phyloP scores from a whole-genome alignment of 2,113 vertebrate genomes.

The Tetrao urogallus region DNA sequence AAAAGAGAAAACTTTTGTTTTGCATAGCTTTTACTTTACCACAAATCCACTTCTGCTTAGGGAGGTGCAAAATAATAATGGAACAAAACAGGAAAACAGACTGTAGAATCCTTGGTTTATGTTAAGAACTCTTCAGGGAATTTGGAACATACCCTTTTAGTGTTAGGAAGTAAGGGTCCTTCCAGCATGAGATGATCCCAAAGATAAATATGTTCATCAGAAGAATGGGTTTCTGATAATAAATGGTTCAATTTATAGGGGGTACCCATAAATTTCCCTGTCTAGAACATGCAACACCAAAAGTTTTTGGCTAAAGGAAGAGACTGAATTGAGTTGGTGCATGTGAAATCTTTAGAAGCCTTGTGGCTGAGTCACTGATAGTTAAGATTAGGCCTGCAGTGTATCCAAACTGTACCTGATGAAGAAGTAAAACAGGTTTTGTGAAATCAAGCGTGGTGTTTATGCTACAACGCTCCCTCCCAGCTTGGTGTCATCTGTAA shows the following conservation, averaged over 20 bases:
- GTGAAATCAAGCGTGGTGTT: background rate
- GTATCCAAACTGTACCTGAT: background rate
- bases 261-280: background rate
- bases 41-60: background rate
- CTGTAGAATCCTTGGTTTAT: background rate
- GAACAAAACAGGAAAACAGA: background rate
- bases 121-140: background rate
- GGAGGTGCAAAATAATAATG: background rate
- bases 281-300: background rate
- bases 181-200: background rate
- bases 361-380: background rate
- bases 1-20: background rate
- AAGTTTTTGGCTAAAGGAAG: background rate
- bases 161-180: background rate
- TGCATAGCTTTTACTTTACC: background rate
- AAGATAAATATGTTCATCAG: background rate
- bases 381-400: background rate
- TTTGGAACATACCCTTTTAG: background rate
- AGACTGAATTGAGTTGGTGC: background rate
- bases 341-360: background rate
- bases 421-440: background rate
- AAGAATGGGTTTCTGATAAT: background rate
- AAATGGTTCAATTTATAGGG: background rate
- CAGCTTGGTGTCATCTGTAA: too few species aligned
- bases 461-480: background rate